Evolutionary conservation across 1,140 invertebrate species (phyloP).

Genomic region (Hyphantria cunea): DNA sequence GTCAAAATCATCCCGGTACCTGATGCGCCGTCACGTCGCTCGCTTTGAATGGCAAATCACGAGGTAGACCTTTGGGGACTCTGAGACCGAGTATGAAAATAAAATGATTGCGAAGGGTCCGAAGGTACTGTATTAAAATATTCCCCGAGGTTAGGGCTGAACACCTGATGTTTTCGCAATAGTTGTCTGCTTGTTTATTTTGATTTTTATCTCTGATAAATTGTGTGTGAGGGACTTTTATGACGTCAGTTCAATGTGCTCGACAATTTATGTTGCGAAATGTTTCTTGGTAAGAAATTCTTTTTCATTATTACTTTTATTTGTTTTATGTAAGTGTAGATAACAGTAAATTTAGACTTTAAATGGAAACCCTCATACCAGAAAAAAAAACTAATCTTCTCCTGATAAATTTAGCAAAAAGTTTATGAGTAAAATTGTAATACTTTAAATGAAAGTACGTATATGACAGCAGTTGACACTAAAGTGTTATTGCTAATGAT

Average conservation of each 20-base stretch:
- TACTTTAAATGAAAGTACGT: too few relatives aligned
- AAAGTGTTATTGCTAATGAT: too few relatives aligned
- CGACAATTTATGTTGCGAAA: constrained; percentile 4
- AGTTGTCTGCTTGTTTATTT: constrained; percentile 59
- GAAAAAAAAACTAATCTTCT: too few relatives aligned
- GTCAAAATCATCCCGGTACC: constrained; percentile 60
- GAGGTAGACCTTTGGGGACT: constrained; percentile 75
- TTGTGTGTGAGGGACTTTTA: constrained; percentile 41
- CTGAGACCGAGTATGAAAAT: constrained; percentile 76
- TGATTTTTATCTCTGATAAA: constrained; percentile 53
- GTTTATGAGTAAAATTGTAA: too few relatives aligned
- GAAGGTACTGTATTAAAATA: constrained; percentile 71
- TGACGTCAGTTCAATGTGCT: constrained; percentile 10
- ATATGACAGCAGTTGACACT: too few relatives aligned
- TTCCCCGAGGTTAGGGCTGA: constrained; percentile 58
- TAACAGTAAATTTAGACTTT: too few relatives aligned
- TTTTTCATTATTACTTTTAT: background rate
- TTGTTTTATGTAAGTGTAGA: too few relatives aligned
- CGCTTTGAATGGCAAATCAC: constrained; percentile 79
- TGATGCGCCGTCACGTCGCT: constrained; percentile 74
- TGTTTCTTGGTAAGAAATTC: background rate
- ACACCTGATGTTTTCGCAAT: constrained; percentile 73
- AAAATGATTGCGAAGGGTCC: constrained; percentile 79
- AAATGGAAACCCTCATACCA: too few relatives aligned
- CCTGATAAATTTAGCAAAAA: too few relatives aligned